Percentiles rank a stretch among this genome's conserved stretches.
These are phyloP conservation scores for Plodia interpunctella DNA, from an alignment of 1,140 invertebrate species.

Conservation along the genomic window DNA sequence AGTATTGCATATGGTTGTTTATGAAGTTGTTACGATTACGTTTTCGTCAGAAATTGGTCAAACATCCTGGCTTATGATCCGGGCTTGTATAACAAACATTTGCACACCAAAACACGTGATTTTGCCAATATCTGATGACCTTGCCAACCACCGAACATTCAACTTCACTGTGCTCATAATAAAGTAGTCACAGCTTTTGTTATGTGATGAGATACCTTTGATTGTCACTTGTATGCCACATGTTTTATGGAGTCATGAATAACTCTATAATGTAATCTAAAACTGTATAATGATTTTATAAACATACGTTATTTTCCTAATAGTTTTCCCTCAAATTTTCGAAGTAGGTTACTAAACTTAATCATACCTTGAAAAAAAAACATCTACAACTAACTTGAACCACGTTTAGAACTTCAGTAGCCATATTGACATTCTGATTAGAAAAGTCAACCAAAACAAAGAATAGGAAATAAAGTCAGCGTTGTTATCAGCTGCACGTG, in stretches of 20 bases:
- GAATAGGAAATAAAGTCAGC: background rate
- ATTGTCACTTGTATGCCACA: background rate
- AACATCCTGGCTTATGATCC: conserved; percentile 45
- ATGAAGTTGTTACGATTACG: background rate
- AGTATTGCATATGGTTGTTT: conserved; percentile 1
- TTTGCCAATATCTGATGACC: conserved; percentile 36
- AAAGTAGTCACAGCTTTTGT: conserved; percentile 5
- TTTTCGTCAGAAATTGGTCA: conserved; percentile 23
- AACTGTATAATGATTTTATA: too few species aligned
- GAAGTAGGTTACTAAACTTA: too few species aligned
- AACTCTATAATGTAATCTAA: too few species aligned
- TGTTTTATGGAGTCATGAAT: background rate
- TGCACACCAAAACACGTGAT: conserved; percentile 32
- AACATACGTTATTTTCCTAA: too few species aligned
- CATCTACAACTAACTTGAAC: too few species aligned
- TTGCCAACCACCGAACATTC: conserved; percentile 35
- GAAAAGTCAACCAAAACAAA: background rate
- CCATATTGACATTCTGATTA: background rate
- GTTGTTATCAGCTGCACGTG: background rate
- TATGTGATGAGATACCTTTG: background rate
- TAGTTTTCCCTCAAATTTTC: too few species aligned
- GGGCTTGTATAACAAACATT: conserved; percentile 41
- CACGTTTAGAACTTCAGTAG: too few species aligned
- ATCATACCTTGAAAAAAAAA: too few species aligned
- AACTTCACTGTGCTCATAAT: conserved; percentile 15